Base-by-base conservation (phyloP, 2,113 vertebrate genomes). In the Zeus faber region DNA sequence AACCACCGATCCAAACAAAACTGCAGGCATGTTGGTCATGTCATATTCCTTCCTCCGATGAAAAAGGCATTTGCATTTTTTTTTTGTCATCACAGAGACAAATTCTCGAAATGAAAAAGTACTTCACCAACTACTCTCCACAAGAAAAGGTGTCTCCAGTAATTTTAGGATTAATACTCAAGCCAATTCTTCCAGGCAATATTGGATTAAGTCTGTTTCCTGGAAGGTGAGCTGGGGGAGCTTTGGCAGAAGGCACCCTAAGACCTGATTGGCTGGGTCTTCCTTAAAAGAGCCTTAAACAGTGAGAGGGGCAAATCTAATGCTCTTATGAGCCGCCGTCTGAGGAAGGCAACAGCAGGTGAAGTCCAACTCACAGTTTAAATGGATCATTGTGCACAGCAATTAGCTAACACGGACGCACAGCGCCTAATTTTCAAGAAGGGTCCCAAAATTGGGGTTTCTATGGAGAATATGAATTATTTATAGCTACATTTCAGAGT, bases 401-500 rank as follows among this genome's bases (percentile, higher is more conserved):
- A 71, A 76, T 64, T 25, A 50, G 80, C 63, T 54, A 47, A 54
- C 16, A 23, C 49, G 64, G 64, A 62, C 2, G 10, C 26, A 53
- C 23, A 18, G 53, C 51, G 69, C 73, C 80, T 63, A 14, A 68
- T 71, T 77, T 73, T 6, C 69, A 55, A 64, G 58, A 79, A 77
- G 77, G 74, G 51, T 48, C 29, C n/a, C 61, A 56, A 68, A 74
- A 49, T 63, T 64, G 54, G 41, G 54, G 48, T 63, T 71, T 72
- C 48, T 54, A 27, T 37, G 29, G 39, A 76, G 54, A 41, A 43
- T 5, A 72, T 84, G 76, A 86, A 82, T 85, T 73, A 83, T 83
- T 85, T 75, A 86, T 75, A 45, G 52, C 58, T 48, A 74, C 76
- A 70, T 81, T 70, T 81, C 67, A 74, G 63, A 53, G 63, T 69